phyloP scores from a whole-genome alignment of 1,140 invertebrate genomes.

The Varroa destructor region DNA sequence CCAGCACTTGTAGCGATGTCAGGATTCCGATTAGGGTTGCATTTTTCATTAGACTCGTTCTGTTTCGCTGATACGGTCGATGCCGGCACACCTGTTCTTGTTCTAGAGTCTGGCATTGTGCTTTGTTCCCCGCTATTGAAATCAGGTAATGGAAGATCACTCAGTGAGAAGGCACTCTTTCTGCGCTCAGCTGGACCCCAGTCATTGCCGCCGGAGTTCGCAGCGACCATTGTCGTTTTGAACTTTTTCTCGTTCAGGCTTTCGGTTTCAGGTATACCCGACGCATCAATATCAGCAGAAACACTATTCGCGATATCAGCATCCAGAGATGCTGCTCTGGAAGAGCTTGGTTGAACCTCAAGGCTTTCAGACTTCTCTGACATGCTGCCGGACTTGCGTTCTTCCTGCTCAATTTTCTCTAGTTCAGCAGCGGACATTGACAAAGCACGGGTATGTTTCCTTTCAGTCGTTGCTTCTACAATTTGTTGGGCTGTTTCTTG shows the following conservation, averaged over 20 bases:
- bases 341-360: conserved; percentile 19
- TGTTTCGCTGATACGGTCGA: too few relatives aligned
- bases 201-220: too few relatives aligned
- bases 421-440: conserved; percentile 14
- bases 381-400: neutral
- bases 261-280: neutral
- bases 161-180: conserved; percentile 15
- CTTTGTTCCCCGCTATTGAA: conserved; percentile 1
- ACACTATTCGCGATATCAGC: conserved; percentile 20
- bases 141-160: conserved; percentile 26
- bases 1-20: too few relatives aligned
- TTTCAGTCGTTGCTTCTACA: neutral
- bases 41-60: too few relatives aligned
- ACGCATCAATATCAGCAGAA: neutral
- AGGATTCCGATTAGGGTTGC: too few relatives aligned
- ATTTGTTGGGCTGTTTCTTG: conserved; percentile 11
- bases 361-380: conserved; percentile 22
- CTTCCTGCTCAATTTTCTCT: conserved; percentile 15
- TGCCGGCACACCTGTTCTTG: too few relatives aligned
- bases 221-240: too few relatives aligned
- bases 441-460: neutral
- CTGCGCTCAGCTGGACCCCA: neutral
- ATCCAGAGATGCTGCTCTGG: conserved; percentile 9
- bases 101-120: too few relatives aligned
- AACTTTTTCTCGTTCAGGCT: too few relatives aligned